A percentile compares a stretch with the other conserved stretches of the same genome.
Conservation (phyloP, 2,797 vertebrate species). For the Capromys pilorides region DNA sequence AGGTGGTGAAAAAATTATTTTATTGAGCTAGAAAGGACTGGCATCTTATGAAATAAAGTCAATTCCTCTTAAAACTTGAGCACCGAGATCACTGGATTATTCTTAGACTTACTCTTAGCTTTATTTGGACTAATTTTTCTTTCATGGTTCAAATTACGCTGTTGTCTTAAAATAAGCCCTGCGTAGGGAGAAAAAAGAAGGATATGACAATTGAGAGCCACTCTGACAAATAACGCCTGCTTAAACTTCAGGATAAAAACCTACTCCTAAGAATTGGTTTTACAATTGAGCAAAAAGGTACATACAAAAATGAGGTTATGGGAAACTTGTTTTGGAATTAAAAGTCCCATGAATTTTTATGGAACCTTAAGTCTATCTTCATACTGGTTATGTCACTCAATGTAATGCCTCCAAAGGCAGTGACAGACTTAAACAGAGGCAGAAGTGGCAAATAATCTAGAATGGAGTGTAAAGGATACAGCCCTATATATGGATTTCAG, state of each 20-base stretch:
- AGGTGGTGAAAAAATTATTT: neutral
- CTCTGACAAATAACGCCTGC: neutral
- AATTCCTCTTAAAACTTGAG: neutral
- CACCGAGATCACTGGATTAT: neutral
- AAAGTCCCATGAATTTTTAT: neutral
- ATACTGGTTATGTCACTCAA: neutral
- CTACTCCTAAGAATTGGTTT: neutral
- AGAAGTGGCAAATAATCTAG: neutral
- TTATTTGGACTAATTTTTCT: neutral
- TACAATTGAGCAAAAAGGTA: neutral
- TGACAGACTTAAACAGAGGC: neutral
- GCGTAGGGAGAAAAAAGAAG: accelerated
- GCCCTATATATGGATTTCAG: neutral
- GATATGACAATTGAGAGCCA: neutral
- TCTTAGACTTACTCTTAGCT: neutral
- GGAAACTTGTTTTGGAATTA: neutral
- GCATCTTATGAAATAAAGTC: neutral
- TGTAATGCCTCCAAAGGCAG: neutral
- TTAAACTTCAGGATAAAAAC: neutral
- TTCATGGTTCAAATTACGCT: neutral
- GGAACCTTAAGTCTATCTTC: neutral
- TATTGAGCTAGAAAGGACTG: neutral
- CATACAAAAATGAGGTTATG: neutral
- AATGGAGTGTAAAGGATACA: neutral
- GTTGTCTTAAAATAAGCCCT: neutral